These are phyloP conservation scores for Pseudachorutes palmiensis DNA, from an alignment of 1,140 invertebrate species.

Conservation along the genomic window DNA sequence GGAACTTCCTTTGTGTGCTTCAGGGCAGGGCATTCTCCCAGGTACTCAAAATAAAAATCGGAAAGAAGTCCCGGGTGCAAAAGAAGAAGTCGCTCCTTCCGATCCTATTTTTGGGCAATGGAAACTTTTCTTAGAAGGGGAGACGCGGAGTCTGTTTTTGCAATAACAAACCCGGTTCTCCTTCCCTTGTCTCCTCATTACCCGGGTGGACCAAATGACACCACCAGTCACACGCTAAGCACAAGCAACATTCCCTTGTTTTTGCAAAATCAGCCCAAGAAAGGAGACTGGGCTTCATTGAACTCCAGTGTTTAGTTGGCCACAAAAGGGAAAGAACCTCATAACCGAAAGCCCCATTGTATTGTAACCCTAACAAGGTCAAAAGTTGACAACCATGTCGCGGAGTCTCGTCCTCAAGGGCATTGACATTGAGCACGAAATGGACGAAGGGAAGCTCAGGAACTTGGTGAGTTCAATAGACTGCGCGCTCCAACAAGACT, in stretches of 20 bases:
- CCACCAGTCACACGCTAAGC: no score
- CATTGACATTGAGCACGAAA: constrained; percentile 57
- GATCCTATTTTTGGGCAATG: constrained; percentile 34
- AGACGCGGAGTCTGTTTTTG: background rate
- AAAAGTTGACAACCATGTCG: no score
- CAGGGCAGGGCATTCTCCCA: background rate
- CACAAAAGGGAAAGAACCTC: no score
- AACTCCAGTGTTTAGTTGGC: no score
- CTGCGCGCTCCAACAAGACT: no score
- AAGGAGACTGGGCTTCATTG: no score
- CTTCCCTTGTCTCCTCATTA: background rate
- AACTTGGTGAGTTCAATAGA: constrained; percentile 63
- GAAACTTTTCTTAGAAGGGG: constrained; percentile 34
- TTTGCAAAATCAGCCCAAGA: no score
- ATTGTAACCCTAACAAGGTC: constrained; percentile 15
- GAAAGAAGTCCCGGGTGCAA: constrained; percentile 32
- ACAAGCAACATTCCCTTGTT: no score
- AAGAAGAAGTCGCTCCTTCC: constrained; percentile 10
- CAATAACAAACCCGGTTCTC: background rate
- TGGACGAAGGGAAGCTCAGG: constrained; percentile 61
- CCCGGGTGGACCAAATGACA: no score
- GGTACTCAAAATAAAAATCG: constrained; percentile 3
- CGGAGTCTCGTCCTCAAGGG: constrained; percentile 34
- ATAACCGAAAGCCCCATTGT: no score
- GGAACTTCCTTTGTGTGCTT: no score